These are phyloP conservation scores for Colinus virginianus DNA, from an alignment of 2,113 vertebrate genomes.

Conservation along the genomic window DNA sequence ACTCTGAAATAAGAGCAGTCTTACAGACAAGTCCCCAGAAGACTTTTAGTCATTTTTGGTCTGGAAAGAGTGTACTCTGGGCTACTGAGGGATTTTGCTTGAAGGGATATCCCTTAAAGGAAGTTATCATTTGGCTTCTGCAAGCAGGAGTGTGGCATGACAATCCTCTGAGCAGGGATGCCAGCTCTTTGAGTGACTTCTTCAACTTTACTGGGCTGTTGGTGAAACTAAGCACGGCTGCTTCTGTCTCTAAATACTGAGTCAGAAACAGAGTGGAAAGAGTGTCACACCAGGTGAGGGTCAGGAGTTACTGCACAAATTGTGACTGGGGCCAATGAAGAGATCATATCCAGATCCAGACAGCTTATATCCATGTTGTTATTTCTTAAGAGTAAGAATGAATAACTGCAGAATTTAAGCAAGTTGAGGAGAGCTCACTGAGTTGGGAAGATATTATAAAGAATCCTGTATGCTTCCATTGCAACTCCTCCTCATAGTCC, in stretches of 20 bases:
- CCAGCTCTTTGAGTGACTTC: not conserved
- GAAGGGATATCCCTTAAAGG: not conserved
- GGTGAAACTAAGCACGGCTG: not conserved
- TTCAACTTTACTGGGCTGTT: not conserved
- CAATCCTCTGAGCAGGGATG: not conserved
- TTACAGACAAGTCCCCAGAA: not conserved
- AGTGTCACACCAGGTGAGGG: not conserved
- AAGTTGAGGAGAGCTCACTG: not conserved
- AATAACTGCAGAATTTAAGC: not conserved
- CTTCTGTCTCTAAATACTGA: not conserved
- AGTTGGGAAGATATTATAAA: not conserved
- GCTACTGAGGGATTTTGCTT: not conserved
- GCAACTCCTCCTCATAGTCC: not conserved
- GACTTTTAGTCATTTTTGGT: not conserved
- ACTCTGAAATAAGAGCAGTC: not conserved
- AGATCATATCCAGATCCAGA: not conserved
- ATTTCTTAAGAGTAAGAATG: not conserved
- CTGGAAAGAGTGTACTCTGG: not conserved
- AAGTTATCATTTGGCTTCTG: not conserved
- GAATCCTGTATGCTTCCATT: not conserved
- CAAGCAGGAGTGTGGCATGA: rapidly evolving
- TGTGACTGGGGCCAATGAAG: not conserved
- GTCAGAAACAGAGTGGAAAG: not conserved
- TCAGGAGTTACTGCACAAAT: not conserved
- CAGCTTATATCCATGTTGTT: not conserved